Evolutionary conservation across 2,113 vertebrate species (phyloP).

Genomic region (Chiloscyllium plagiosum): DNA sequence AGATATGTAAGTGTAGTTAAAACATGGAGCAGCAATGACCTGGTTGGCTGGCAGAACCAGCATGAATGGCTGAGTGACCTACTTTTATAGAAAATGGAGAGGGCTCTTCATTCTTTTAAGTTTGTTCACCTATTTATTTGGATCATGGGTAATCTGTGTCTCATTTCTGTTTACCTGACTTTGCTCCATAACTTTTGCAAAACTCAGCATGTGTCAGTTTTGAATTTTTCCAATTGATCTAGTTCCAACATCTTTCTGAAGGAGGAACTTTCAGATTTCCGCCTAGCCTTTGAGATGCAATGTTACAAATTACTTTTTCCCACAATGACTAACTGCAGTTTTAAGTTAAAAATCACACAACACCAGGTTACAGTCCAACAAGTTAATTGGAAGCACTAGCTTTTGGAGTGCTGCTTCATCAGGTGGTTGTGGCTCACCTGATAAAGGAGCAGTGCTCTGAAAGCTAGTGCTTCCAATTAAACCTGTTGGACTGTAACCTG

Average conservation of each 20-base stretch:
- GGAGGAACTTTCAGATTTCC: neutral
- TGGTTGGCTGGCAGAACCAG: neutral
- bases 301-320: neutral
- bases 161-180: neutral
- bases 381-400: no score
- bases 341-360: neutral
- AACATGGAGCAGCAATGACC: neutral
- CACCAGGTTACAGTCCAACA: no score
- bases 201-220: neutral
- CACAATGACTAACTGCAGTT: neutral
- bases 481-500: no score
- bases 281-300: neutral
- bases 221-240: neutral
- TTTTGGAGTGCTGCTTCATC: no score
- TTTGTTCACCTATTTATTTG: neutral
- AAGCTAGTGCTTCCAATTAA: no score
- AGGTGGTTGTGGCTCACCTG: no score
- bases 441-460: no score
- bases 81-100: neutral
- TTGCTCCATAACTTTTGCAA: neutral
- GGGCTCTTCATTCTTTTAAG: neutral
- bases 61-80: neutral
- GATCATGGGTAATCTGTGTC: neutral
- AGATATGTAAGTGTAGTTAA: neutral
- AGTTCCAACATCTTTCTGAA: neutral